Percentiles rank a stretch among this genome's conserved stretches.
Evolutionary conservation across 1,140 invertebrate genomes (phyloP).

Genomic region (Argopecten irradians): DNA sequence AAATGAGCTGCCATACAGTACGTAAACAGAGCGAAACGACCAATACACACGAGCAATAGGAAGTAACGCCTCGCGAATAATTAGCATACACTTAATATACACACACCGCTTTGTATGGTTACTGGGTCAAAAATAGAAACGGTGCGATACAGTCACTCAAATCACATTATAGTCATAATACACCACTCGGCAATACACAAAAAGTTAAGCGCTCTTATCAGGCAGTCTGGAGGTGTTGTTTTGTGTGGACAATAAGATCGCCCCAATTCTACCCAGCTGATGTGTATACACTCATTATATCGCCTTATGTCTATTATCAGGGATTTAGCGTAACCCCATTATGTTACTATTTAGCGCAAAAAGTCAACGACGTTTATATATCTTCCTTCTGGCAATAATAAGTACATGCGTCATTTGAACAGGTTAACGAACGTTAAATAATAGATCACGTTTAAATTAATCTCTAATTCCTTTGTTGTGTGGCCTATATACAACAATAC

Average conservation of each 20-base stretch:
- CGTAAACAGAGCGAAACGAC: constrained; percentile 14
- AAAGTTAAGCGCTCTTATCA: neutral
- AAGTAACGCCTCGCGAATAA: constrained; percentile 16
- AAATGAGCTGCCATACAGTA: constrained; percentile 3
- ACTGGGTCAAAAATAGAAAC: constrained; percentile 21
- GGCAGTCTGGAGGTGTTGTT: constrained; percentile 9
- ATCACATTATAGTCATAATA: constrained; percentile 2
- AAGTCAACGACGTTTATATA: neutral
- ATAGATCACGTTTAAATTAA: neutral
- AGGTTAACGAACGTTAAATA: constrained; percentile 22
- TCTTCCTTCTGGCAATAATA: constrained; percentile 9
- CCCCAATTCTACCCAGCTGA: neutral
- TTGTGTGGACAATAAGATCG: constrained; percentile 7
- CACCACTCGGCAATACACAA: constrained; percentile 14
- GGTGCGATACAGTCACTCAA: constrained; percentile 5
- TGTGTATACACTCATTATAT: constrained; percentile 13
- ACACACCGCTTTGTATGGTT: neutral
- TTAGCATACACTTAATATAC: constrained; percentile 19
- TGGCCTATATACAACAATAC: neutral
- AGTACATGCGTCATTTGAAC: constrained; percentile 10
- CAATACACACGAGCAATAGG: constrained; percentile 4
- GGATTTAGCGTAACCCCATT: neutral
- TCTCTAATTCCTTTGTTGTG: constrained; percentile 22
- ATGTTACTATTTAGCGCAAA: neutral
- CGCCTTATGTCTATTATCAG: neutral